These are phyloP conservation scores for Pristiophorus japonicus DNA, from an alignment of 2,113 vertebrate species.

Conservation along the genomic window DNA sequence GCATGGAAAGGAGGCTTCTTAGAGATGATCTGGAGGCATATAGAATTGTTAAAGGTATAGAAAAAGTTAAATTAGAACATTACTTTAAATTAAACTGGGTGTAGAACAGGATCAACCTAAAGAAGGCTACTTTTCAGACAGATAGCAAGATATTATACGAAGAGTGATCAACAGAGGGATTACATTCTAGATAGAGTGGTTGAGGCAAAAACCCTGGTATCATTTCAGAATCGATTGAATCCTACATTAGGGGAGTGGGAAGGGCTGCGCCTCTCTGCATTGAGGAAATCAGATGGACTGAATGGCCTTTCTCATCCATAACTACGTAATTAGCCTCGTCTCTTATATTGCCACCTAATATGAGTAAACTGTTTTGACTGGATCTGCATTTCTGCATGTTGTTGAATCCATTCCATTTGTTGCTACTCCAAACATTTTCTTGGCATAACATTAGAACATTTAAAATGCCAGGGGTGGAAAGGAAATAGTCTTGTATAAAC, in stretches of 20 bases:
- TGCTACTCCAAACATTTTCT: constrained; percentile 15
- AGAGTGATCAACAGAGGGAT: neutral
- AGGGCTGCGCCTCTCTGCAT: neutral
- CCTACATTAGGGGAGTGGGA: neutral
- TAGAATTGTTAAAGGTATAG: neutral
- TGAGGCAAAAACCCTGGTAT: neutral
- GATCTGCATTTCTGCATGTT: neutral
- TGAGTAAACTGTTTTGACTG: neutral
- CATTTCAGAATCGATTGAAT: neutral
- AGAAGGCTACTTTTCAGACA: neutral
- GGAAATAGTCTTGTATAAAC: neutral
- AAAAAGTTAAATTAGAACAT: neutral
- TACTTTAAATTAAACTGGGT: neutral
- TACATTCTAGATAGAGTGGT: neutral
- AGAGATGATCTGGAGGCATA: neutral
- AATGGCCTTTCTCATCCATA: neutral
- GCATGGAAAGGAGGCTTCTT: neutral
- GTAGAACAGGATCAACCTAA: neutral
- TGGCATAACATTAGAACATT: constrained; percentile 10
- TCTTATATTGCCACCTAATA: neutral
- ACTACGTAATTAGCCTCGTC: neutral
- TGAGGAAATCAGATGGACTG: neutral
- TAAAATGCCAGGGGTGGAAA: neutral
- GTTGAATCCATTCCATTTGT: neutral
- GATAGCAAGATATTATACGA: neutral